Conservation (phyloP, 2,797 vertebrate genomes). For the Atherinosoma microstoma region DNA sequence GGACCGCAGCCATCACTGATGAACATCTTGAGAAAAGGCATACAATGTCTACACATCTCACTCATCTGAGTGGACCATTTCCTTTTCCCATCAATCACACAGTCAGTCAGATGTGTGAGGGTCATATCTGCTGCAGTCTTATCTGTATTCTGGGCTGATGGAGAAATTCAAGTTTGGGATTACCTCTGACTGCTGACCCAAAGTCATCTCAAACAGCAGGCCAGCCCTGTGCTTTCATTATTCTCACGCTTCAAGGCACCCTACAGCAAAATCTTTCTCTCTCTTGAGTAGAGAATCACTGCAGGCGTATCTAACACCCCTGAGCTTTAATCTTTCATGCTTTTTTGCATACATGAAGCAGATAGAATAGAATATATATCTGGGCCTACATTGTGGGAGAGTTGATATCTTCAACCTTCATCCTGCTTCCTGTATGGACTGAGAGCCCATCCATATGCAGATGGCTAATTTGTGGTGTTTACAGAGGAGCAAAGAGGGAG, state of each 20-base stretch:
- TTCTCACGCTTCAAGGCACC: constrained; percentile 52
- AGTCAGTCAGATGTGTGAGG: constrained; percentile 54
- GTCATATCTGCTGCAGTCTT: constrained; percentile 76
- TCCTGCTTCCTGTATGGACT: constrained; percentile 75
- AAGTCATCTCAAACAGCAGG: constrained; percentile 65
- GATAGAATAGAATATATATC: constrained; percentile 49
- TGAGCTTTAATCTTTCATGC: constrained; percentile 21
- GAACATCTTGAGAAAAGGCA: constrained; percentile 56
- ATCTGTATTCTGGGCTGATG: constrained; percentile 82
- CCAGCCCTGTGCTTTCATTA: constrained; percentile 54
- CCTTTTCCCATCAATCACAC: constrained; percentile 77
- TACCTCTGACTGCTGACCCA: constrained; percentile 78
- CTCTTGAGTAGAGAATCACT: constrained; percentile 36
- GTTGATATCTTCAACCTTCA: constrained; percentile 53
- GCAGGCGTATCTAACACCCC: constrained; percentile 28
- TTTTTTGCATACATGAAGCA: constrained; percentile 64
- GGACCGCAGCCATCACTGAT: constrained; percentile 27
- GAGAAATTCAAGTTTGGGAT: constrained; percentile 82
- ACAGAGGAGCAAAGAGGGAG: constrained; percentile 72
- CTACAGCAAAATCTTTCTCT: constrained; percentile 42
- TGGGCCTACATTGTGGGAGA: constrained; percentile 36
- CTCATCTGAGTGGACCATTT: constrained; percentile 74
- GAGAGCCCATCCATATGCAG: constrained; percentile 82
- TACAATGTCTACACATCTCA: constrained; percentile 50
- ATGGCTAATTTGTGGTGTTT: constrained; percentile 81